Conservation (phyloP, 2,888 invertebrate genomes). For the Lasioglossum leucozonium region DNA sequence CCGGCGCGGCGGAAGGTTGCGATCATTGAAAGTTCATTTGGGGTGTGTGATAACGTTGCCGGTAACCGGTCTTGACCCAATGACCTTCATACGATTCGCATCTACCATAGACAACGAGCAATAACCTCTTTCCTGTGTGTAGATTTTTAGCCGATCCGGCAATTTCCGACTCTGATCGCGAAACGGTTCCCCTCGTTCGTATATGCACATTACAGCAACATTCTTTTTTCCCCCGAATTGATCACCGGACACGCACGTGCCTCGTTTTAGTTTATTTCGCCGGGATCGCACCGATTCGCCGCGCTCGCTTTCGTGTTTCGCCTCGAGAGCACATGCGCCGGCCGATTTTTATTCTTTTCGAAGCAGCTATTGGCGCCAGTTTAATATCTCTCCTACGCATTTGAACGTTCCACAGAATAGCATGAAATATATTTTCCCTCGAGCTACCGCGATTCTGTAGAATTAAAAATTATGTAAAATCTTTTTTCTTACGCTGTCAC, state of each 20-base stretch:
- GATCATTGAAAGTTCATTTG: conserved; percentile 51
- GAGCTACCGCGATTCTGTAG: no score
- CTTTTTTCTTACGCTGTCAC: not conserved
- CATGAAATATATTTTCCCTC: not conserved
- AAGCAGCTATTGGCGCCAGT: conserved; percentile 42
- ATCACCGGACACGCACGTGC: not conserved
- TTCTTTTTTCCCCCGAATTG: not conserved
- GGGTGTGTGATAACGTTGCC: conserved; percentile 66
- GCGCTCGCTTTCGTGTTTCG: conserved; percentile 41
- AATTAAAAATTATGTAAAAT: not conserved
- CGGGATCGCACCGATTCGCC: conserved; percentile 42
- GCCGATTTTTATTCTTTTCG: conserved; percentile 15
- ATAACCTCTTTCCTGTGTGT: conserved; percentile 31
- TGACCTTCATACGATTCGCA: conserved; percentile 79
- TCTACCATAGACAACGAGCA: conserved; percentile 46
- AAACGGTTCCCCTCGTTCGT: not conserved
- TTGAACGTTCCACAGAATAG: not conserved
- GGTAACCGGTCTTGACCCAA: conserved; percentile 79
- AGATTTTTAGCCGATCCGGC: not conserved
- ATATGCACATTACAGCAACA: not conserved
- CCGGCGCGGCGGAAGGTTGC: conserved; percentile 24
- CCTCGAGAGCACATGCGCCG: conserved; percentile 37
- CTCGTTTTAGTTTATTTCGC: conserved; percentile 32
- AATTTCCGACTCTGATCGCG: not conserved
- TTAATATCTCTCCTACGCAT: conserved; percentile 12